These are phyloP conservation scores for Vannuccia rotundouncinata DNA, from an alignment of 2,888 invertebrate genomes.

Conservation along the genomic window DNA sequence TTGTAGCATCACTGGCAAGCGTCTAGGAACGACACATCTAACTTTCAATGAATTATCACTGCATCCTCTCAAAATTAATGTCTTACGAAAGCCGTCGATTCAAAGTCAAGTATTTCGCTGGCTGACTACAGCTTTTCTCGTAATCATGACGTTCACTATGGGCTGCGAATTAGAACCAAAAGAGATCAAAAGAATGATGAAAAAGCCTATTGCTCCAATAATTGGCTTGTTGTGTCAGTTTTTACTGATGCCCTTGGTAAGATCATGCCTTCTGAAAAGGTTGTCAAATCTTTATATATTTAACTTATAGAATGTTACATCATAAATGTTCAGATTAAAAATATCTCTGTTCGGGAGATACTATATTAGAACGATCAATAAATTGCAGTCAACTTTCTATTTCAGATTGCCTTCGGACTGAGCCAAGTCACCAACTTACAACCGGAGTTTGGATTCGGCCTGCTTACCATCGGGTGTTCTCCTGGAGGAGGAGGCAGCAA, in stretches of 20 bases:
- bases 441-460: constrained; percentile 40
- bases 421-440: not conserved
- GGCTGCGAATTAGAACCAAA: constrained; percentile 38
- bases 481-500: constrained; percentile 42
- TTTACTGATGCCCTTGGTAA: constrained; percentile 41
- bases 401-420: constrained; percentile 30
- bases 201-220: constrained; percentile 39
- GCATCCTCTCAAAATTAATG: not conserved
- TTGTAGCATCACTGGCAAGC: not conserved
- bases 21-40: not conserved
- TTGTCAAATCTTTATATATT: too few relatives aligned
- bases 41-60: not conserved
- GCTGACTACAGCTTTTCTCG: not conserved
- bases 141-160: constrained; percentile 31
- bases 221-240: constrained; percentile 41
- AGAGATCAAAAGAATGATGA: constrained; percentile 33
- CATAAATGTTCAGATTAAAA: too few relatives aligned
- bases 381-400: too few relatives aligned
- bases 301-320: too few relatives aligned
- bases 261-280: too few relatives aligned
- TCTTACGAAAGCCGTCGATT: not conserved
- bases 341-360: too few relatives aligned
- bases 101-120: not conserved
- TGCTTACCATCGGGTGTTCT: constrained; percentile 38
- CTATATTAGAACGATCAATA: too few relatives aligned